phyloP scores from a whole-genome alignment of 2,888 invertebrate genomes.

The Aspidiotus destructor region DNA sequence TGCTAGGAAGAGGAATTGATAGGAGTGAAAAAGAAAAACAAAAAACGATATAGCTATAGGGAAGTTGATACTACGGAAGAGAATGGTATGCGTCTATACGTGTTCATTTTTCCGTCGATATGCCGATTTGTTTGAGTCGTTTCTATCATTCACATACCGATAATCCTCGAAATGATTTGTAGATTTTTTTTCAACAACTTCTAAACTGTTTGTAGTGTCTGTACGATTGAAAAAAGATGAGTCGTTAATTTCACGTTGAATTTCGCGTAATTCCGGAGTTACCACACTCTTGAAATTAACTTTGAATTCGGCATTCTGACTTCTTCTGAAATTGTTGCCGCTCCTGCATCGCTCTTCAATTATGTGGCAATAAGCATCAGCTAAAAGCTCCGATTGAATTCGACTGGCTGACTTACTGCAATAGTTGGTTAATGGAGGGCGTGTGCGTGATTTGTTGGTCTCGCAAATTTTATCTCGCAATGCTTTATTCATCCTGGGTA shows the following conservation, averaged over 20 bases:
- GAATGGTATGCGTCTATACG: background rate
- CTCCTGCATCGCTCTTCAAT: conserved; percentile 27
- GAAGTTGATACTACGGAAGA: background rate
- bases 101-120: conserved; percentile 21
- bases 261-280: conserved; percentile 22
- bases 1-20: background rate
- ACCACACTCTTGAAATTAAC: conserved; percentile 13
- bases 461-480: conserved; percentile 24
- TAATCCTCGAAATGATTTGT: conserved; percentile 15
- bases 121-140: conserved; percentile 2
- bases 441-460: conserved; percentile 3
- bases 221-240: conserved; percentile 26
- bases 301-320: conserved; percentile 9
- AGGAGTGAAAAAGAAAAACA: background rate
- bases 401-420: conserved; percentile 28
- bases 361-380: conserved; percentile 26
- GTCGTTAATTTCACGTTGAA: conserved; percentile 28
- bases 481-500: conserved; percentile 10
- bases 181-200: conserved; percentile 18
- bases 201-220: conserved; percentile 16
- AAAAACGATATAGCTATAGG: background rate
- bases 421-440: conserved; percentile 14
- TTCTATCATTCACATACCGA: conserved; percentile 22
- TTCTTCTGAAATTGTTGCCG: conserved; percentile 9
- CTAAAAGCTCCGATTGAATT: conserved; percentile 22